Evolutionary conservation across 1,140 invertebrate genomes (phyloP), one percentile per base, ranked within the genome.

Genomic region (Neodiprion virginianus): DNA sequence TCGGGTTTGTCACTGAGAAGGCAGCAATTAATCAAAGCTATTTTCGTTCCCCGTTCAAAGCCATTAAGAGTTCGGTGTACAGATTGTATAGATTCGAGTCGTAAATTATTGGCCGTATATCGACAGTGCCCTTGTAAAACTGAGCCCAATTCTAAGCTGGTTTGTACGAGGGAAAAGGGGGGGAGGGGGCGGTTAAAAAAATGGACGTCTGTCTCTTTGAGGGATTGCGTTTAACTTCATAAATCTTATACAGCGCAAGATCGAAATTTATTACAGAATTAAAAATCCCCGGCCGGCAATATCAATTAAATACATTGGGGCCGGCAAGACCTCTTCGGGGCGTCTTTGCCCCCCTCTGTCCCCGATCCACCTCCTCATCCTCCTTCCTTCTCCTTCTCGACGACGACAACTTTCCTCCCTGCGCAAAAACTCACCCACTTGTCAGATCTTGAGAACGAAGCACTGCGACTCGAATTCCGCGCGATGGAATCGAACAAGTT

Each of bases 221-320:
- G 14, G 67, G 53, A 61, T 12, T 14, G 53, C n/a, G 11, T 17
- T 65, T 65, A 77, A 82, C 76, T 83, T 81, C 75, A 81, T 83
- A 84, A 84, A 84, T 84, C 82, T 84, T 74, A 61, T 61, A 61
- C 75, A 61, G 74, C 76, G 74, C 76, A 80, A 79, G 78, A 84
- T 80, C 78, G 79, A 81, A 82, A 84, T 84, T 84, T 84, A 84
- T 83, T 80, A 79, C 75, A 76, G 76, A 61, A 83, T 83, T 82
- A 82, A 83, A 79, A 81, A 77, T 78, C 74, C 72, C 74, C 73
- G 68, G 74, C 65, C 67, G 75, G 73, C 72, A 79, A 83, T 85
- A 85, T 84, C 81, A 83, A 85, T 85, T 85, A 83, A 83, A 83
- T 78, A 71, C 73, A 75, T 21, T 71, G 50, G 53, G 53, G 8